Percentiles rank a stretch among this genome's conserved stretches.
Evolutionary conservation across 1,140 invertebrate genomes (phyloP).

Genomic region (Hyphantria cunea): DNA sequence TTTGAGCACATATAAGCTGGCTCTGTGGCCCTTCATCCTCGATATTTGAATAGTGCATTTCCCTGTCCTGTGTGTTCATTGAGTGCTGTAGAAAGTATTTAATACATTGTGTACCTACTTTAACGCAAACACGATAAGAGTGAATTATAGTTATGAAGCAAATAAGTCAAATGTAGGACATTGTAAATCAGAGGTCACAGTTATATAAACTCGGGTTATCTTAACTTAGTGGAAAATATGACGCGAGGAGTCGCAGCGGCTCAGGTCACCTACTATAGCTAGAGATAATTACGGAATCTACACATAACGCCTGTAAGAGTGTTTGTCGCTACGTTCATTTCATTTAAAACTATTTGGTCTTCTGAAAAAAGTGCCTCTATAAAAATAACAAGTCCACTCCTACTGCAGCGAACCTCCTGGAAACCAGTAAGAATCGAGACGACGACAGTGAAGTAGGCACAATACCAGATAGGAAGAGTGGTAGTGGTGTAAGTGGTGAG

Average conservation of each 20-base stretch:
- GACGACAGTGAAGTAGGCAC: not conserved
- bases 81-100: not conserved
- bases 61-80: not conserved
- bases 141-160: not conserved
- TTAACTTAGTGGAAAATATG: conserved; percentile 1
- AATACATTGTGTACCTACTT: not conserved
- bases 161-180: conserved; percentile 29
- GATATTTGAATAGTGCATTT: no score
- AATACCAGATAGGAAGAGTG: not conserved
- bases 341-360: no score
- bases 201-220: conserved; percentile 25
- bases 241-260: conserved; percentile 8
- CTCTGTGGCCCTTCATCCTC: no score
- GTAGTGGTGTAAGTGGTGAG: not conserved
- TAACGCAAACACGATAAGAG: not conserved
- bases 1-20: no score
- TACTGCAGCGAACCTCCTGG: no score
- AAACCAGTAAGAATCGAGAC: not conserved
- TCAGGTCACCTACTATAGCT: not conserved
- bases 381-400: no score
- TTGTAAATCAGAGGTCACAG: conserved; percentile 23
- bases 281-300: conserved; percentile 3
- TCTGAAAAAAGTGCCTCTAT: no score
- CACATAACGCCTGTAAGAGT: no score
- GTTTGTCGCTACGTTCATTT: no score